Conservation (phyloP, 2,113 vertebrate species). For the Bos javanicus region DNA sequence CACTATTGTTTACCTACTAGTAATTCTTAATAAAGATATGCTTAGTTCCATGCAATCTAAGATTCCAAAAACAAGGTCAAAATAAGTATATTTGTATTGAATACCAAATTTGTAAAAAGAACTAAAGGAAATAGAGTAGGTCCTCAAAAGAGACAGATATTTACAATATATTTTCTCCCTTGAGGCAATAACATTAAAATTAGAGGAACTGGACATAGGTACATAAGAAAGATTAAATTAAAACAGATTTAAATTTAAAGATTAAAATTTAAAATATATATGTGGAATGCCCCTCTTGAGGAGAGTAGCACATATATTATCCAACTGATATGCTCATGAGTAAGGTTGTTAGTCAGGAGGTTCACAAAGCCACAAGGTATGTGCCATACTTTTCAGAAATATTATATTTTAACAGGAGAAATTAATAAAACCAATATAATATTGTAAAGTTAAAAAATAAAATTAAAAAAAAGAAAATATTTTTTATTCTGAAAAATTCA, state of each 20-base stretch:
- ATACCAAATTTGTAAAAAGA: neutral
- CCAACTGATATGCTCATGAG: neutral
- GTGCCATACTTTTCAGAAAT: neutral
- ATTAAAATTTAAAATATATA: neutral
- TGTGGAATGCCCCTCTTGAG: neutral
- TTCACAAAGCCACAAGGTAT: neutral
- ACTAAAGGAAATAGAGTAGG: neutral
- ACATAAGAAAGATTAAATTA: neutral
- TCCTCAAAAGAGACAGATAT: neutral
- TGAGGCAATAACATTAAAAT: neutral
- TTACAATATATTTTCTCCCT: neutral
- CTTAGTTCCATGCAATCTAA: neutral
- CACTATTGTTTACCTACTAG: neutral
- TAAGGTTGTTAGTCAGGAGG: neutral
- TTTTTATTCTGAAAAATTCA: neutral
- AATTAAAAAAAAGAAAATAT: neutral
- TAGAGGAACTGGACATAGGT: neutral
- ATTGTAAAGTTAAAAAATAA: too few species aligned
- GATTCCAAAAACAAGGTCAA: neutral
- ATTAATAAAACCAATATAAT: neutral
- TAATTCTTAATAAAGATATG: neutral
- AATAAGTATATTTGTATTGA: neutral
- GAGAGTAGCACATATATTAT: neutral
- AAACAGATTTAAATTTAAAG: neutral
- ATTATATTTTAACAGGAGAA: neutral